Evolutionary conservation across 2,888 invertebrate species (phyloP).

Genomic region (Sylvicola cinctus): DNA sequence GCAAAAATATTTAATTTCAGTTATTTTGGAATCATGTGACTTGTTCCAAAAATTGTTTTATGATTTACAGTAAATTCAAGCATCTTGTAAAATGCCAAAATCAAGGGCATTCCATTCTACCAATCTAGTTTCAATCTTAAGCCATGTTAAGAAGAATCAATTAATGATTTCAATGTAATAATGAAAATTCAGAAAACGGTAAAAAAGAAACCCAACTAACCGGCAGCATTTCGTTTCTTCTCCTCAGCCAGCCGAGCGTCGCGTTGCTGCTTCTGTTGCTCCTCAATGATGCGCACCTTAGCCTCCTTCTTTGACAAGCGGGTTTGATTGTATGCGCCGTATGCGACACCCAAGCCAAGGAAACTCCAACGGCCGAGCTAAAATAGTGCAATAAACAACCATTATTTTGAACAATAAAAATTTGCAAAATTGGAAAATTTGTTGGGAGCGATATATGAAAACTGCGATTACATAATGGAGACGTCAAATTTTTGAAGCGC

Average conservation of each 20-base stretch:
- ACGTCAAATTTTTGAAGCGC: neutral
- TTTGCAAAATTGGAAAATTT: too few relatives aligned
- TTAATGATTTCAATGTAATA: neutral
- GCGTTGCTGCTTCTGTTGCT: constrained; percentile 41
- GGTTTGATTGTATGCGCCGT: constrained; percentile 52
- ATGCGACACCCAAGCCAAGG: constrained; percentile 46
- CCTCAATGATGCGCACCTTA: constrained; percentile 41
- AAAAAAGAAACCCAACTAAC: constrained; percentile 17
- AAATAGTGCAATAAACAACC: constrained; percentile 25
- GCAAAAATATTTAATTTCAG: neutral
- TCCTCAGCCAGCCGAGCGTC: constrained; percentile 54
- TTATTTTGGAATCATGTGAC: neutral
- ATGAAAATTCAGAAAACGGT: neutral
- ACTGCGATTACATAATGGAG: too few relatives aligned
- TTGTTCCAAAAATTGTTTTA: too few relatives aligned
- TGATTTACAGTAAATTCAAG: too few relatives aligned
- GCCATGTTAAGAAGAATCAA: neutral
- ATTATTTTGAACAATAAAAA: too few relatives aligned
- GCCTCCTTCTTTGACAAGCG: constrained; percentile 44
- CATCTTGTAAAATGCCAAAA: too few relatives aligned
- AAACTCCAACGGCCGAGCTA: constrained; percentile 70
- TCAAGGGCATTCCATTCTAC: neutral
- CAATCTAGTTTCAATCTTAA: neutral
- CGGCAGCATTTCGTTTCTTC: constrained; percentile 39
- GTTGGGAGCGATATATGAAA: too few relatives aligned